A percentile compares a stretch with the other conserved stretches of the same genome.
These are phyloP conservation scores for Caranx melampygus DNA, from an alignment of 2,113 vertebrate genomes.

Conservation along the genomic window DNA sequence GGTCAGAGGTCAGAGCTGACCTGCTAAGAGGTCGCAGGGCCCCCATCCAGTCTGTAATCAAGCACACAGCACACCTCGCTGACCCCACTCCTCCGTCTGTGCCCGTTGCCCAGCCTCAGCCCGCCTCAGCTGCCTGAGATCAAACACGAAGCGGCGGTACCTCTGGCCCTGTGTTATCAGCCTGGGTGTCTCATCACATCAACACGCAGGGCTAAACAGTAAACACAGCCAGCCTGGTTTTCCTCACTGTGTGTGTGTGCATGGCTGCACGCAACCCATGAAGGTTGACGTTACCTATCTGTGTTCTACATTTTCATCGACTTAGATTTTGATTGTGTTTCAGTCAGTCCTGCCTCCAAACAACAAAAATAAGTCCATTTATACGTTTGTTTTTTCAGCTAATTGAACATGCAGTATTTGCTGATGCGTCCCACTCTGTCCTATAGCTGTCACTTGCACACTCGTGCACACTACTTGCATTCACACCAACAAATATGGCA, in stretches of 20 bases:
- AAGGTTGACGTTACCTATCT: slow-evolving; percentile 8
- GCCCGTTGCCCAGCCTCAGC: slow-evolving; percentile 48
- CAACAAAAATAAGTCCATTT: too few species aligned
- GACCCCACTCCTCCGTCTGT: slow-evolving; percentile 61
- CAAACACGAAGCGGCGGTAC: slow-evolving; percentile 73
- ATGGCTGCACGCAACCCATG: not conserved
- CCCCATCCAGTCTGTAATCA: slow-evolving; percentile 77
- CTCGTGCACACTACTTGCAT: too few species aligned
- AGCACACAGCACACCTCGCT: slow-evolving; percentile 75
- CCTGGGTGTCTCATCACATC: slow-evolving; percentile 80
- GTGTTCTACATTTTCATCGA: not conserved
- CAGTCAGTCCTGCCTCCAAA: too few species aligned
- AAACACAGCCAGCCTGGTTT: slow-evolving; percentile 76
- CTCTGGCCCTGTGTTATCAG: slow-evolving; percentile 77
- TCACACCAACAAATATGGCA: too few species aligned
- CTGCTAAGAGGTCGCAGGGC: slow-evolving; percentile 74
- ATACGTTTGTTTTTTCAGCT: too few species aligned
- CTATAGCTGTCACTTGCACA: too few species aligned
- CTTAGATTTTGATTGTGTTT: not conserved
- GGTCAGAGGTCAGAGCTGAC: slow-evolving; percentile 73
- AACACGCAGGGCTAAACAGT: slow-evolving; percentile 78
- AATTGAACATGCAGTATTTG: too few species aligned
- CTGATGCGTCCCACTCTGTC: too few species aligned
- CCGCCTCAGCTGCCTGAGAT: slow-evolving; percentile 65
- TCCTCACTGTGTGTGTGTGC: slow-evolving; percentile 41